phyloP scores from a whole-genome alignment of 2,888 invertebrate species.

The Lymantria dispar region DNA sequence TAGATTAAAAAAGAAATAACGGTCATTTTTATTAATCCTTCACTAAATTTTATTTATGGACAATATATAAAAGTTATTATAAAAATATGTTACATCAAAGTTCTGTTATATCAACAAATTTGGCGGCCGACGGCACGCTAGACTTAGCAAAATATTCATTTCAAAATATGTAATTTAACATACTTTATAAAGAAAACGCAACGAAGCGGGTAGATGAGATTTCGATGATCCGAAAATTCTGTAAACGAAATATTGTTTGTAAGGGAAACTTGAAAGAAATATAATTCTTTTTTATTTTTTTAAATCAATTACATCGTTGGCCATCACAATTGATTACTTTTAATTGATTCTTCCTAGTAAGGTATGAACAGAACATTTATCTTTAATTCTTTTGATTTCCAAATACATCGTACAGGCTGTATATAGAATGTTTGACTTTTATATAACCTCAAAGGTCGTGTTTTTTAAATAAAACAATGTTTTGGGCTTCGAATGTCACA shows the following conservation, averaged over 20 bases:
- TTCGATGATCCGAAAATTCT: too few species aligned
- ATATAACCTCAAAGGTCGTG: constrained; percentile 8
- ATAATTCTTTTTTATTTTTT: constrained; percentile 5
- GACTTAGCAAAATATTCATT: too few species aligned
- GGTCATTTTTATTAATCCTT: too few species aligned
- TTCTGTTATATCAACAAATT: too few species aligned
- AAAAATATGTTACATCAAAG: too few species aligned
- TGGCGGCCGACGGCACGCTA: too few species aligned
- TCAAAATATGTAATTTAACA: too few species aligned
- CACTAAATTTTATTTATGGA: too few species aligned
- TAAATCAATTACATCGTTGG: constrained; percentile 3
- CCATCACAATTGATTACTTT: constrained; percentile 9
- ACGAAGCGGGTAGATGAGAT: constrained; percentile 38
- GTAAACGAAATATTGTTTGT: too few species aligned
- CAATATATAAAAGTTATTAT: too few species aligned
- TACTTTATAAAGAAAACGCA: constrained; percentile 37
- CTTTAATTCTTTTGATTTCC: constrained; percentile 4
- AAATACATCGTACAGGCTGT: constrained; percentile 18
- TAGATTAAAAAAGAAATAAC: too few species aligned
- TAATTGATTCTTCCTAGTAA: constrained; percentile 10
- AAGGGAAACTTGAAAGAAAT: too few species aligned
- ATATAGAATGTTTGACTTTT: background rate
- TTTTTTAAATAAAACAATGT: background rate
- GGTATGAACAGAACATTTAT: constrained; percentile 8
- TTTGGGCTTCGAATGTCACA: background rate